Evolutionary conservation across 2,797 vertebrate genomes (phyloP).

Genomic region (Alosa sapidissima): DNA sequence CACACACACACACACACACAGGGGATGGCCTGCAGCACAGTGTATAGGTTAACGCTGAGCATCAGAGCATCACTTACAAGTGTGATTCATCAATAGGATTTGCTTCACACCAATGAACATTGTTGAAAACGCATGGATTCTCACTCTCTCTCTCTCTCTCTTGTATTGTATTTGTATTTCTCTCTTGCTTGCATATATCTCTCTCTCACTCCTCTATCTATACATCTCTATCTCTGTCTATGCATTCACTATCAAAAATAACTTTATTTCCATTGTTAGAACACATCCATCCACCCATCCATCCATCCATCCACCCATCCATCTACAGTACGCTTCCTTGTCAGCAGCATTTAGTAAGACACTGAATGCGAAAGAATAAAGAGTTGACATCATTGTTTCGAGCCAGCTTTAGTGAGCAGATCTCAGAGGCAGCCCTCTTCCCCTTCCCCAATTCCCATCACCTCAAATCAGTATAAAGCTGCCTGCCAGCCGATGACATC

Average conservation of each 20-base stretch:
- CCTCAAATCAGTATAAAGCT: neutral
- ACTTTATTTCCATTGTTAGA: neutral
- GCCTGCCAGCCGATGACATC: constrained; percentile 10
- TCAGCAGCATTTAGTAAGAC: neutral
- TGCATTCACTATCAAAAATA: neutral
- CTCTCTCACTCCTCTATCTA: neutral
- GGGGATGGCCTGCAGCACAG: neutral
- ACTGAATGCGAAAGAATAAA: too few species aligned
- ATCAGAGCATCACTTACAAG: neutral
- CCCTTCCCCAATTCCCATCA: neutral
- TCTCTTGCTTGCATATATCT: neutral
- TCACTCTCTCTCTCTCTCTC: neutral
- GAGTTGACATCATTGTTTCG: neutral
- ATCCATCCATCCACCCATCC: neutral
- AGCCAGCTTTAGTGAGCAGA: too few species aligned
- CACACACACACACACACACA: constrained; percentile 6
- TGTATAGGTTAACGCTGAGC: neutral
- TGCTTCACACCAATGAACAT: constrained; percentile 4
- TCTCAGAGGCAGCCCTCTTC: too few species aligned
- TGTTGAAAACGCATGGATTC: neutral
- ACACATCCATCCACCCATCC: neutral
- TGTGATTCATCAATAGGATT: neutral
- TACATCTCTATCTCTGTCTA: neutral
- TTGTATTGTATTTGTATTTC: neutral
- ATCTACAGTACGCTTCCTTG: neutral